A percentile compares a stretch with the other conserved stretches of the same genome.
phyloP scores from a whole-genome alignment of 2,888 invertebrate genomes.

The Drosophila sordidapex region DNA sequence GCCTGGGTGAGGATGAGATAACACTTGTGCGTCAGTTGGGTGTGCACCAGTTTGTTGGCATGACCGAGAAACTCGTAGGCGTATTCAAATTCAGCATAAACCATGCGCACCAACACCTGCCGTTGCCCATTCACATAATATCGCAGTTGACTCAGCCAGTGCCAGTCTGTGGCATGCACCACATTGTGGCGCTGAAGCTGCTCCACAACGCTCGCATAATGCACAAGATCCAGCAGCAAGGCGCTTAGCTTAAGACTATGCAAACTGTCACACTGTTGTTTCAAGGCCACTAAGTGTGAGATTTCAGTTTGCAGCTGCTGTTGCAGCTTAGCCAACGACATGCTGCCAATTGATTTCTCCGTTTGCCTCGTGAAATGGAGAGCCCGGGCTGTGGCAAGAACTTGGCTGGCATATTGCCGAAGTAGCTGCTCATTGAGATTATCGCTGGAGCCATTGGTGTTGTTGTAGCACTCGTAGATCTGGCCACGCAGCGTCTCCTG shows the following conservation, averaged over 20 bases:
- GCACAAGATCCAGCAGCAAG: conserved; percentile 96
- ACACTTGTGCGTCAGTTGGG: conserved; percentile 98
- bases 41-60: conserved; percentile 96
- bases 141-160: conserved; percentile 97
- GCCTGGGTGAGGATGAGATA: conserved; percentile 98
- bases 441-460: conserved; percentile 59
- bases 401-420: conserved; percentile 87
- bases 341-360: conserved; percentile 91
- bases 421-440: conserved; percentile 85
- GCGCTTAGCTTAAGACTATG: conserved; percentile 95
- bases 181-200: conserved; percentile 90
- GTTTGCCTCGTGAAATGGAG: conserved; percentile 93
- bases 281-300: conserved; percentile 76
- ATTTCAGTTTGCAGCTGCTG: conserved; percentile 85
- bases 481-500: conserved; percentile 90
- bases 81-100: conserved; percentile 96
- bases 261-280: conserved; percentile 85
- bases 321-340: conserved; percentile 87
- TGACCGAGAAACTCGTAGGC: conserved; percentile 99
- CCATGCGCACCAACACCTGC: conserved; percentile 89
- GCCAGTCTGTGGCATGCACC: conserved; percentile 91
- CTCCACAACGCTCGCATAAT: conserved; percentile 93
- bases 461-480: conserved; percentile 86
- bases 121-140: conserved; percentile 87
- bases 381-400: conserved; percentile 93